These are phyloP conservation scores for Lordiphosa mommai DNA, from an alignment of 1,140 invertebrate genomes.

Conservation along the genomic window DNA sequence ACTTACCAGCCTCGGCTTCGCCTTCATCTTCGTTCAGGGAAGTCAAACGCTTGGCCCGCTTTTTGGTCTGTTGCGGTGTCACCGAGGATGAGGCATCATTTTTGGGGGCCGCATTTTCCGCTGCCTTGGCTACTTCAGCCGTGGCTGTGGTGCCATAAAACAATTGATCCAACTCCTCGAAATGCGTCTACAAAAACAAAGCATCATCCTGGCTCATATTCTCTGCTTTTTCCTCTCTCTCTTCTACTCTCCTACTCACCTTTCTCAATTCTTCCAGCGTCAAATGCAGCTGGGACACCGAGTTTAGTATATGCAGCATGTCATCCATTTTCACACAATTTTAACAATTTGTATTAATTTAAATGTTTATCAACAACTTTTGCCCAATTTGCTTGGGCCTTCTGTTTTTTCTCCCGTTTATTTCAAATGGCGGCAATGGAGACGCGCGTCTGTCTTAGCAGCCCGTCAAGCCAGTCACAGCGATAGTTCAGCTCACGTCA, in stretches of 20 bases:
- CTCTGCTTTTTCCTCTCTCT: background rate
- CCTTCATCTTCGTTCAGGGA: conserved; percentile 45
- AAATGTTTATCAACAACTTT: background rate
- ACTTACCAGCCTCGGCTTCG: conserved; percentile 4
- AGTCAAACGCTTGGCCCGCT: conserved; percentile 57
- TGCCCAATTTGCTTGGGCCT: too few species aligned
- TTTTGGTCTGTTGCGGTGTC: conserved; percentile 70
- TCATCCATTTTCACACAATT: conserved; percentile 55
- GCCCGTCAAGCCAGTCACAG: background rate
- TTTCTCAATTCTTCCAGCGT: conserved; percentile 33
- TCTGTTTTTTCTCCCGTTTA: too few species aligned
- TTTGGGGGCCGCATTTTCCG: background rate
- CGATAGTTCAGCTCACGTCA: background rate
- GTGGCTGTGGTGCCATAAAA: conserved; percentile 34
- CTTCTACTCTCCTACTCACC: conserved; percentile 15
- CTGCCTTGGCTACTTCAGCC: background rate
- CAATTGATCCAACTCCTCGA: conserved; percentile 46
- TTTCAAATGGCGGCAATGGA: conserved; percentile 64
- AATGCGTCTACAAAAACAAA: conserved; percentile 30
- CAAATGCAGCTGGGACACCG: conserved; percentile 12
- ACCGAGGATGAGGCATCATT: conserved; percentile 11
- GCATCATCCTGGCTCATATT: conserved; percentile 7
- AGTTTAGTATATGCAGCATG: conserved; percentile 35
- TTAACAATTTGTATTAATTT: background rate
- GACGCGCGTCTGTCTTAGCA: conserved; percentile 34